Evolutionary conservation across 2,797 vertebrate genomes (phyloP), one percentile per base, ranked within the genome.

Genomic region (Sandelia bainsii): DNA sequence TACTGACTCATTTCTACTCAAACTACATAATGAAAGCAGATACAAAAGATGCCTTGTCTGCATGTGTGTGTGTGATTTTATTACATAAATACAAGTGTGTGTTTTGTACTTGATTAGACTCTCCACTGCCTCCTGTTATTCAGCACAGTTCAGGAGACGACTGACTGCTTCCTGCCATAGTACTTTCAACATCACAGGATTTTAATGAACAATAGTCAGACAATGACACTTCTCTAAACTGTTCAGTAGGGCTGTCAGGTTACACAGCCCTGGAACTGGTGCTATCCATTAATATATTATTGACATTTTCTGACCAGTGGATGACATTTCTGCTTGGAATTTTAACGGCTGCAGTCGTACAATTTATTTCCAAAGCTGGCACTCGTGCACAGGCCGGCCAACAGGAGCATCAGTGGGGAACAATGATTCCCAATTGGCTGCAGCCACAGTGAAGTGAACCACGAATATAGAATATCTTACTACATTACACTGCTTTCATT

Each of bases 111-210:
- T 82, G 67, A 77, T 79, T 40, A 17, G 69, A 70, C 64, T 70
- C 65, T 60, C 48, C 62, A 62, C 65, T 53, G 53, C 81, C 82
- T 87, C 75, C 82, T 86, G 80, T 87, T 87, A 84, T 89, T 84
- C 77, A 83, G 75, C 62, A 49, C 49, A 20, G n/a, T 67, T 79
- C 72, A 83, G 84, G 86, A 86, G 78, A 82, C 37, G 37, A 37
- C 37, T 62, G 37, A 37, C 10, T 62, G 78, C 79, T 89, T 93
- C 91, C 90, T 88, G 82, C 76, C 40, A 12, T 51, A 82, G 44
- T 71, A 79, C 75, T 89, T 90, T 91, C 89, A 60, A 71, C 83
- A 63, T 84, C 57, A 69, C 40, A 84, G 89, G 87, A 90, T 83
- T 78, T 79, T 69, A 68, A 73, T 71, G 63, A 90, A 89, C 83